Conservation (phyloP, 2,888 invertebrate species). For the Ommatoiulus sabulosus region DNA sequence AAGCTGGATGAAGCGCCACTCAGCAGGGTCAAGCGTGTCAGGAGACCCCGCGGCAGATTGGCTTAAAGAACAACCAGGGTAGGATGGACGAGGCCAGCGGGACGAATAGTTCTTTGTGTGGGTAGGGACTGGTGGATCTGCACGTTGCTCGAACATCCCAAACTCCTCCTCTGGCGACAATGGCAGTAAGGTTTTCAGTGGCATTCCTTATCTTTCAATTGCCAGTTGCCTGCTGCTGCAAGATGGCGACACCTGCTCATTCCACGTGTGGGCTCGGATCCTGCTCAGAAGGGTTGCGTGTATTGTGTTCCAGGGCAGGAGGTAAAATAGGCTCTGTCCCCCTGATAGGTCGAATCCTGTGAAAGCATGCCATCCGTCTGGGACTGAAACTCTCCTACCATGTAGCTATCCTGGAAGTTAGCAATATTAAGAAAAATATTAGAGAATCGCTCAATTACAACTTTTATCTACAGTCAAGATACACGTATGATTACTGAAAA, state of each 20-base stretch:
- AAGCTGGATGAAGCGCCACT: conserved; percentile 18
- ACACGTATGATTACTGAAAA: too few relatives aligned
- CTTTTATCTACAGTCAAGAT: too few relatives aligned
- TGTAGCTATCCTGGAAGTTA: conserved; percentile 79
- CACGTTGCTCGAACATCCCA: conserved; percentile 46
- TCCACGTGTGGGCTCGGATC: conserved; percentile 51
- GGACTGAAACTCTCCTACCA: conserved; percentile 86
- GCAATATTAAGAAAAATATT: conserved; percentile 64
- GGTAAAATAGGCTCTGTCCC: conserved; percentile 68
- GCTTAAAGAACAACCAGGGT: conserved; percentile 25
- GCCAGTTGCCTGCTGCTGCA: conserved; percentile 59
- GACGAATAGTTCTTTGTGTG: conserved; percentile 41
- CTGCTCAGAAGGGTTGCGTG: conserved; percentile 67
- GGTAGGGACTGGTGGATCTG: conserved; percentile 46
- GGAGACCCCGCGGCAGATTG: conserved; percentile 9
- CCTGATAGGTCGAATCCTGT: conserved; percentile 90
- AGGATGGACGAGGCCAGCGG: conserved; percentile 36
- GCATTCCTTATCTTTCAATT: conserved; percentile 53
- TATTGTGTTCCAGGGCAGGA: conserved; percentile 69
- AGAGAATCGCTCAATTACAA: conserved; percentile 9
- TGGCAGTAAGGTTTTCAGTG: conserved; percentile 44
- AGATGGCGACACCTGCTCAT: conserved; percentile 58
- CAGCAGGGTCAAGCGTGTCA: conserved; percentile 3
- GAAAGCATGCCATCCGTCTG: conserved; percentile 95
- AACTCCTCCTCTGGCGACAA: conserved; percentile 49